phyloP scores from a whole-genome alignment of 2,113 vertebrate species.

The Dromiciops gliroides region DNA sequence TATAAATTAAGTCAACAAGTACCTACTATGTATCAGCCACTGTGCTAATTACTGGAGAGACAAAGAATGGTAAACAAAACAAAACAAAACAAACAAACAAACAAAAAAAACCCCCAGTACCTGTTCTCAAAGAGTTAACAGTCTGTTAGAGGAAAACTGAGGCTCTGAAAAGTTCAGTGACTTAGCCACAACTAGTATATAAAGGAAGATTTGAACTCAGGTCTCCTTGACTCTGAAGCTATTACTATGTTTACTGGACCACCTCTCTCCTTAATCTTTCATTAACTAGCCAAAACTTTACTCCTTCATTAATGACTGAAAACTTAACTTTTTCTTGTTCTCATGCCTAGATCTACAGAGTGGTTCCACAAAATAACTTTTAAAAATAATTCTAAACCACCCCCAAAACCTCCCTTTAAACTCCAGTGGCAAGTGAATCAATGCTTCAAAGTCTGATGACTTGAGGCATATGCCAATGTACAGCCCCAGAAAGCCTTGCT shows the following conservation, averaged over 20 bases:
- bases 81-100: too few species aligned
- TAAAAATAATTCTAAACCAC: neutral
- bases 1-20: neutral
- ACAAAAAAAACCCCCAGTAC: too few species aligned
- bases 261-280: neutral
- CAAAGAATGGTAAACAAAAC: neutral
- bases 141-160: neutral
- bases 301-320: neutral
- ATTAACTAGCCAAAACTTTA: neutral
- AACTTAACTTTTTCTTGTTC: neutral
- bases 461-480: neutral
- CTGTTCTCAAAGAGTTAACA: neutral
- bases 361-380: neutral
- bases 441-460: neutral
- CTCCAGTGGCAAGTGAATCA: neutral
- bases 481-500: neutral
- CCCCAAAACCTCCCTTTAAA: constrained; percentile 19
- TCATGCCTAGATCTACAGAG: neutral
- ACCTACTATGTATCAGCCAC: neutral
- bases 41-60: neutral
- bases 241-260: neutral
- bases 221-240: neutral
- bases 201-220: neutral
- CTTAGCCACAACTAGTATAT: neutral
- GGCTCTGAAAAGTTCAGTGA: neutral